phyloP scores from a whole-genome alignment of 2,888 invertebrate genomes.

The Chymomyza fuscimana region DNA sequence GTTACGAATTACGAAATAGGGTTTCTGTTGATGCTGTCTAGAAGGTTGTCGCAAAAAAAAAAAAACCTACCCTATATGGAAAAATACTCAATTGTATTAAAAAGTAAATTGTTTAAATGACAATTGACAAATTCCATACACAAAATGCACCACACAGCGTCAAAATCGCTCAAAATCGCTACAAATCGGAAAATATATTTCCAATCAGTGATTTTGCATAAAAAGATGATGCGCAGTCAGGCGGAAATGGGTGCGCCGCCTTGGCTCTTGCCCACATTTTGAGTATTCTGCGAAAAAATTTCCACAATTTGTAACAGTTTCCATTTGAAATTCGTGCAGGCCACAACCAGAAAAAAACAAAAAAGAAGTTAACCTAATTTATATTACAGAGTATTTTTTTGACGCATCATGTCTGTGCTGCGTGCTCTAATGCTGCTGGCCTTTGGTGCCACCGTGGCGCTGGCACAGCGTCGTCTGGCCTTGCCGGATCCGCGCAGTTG shows the following conservation, averaged over 20 bases:
- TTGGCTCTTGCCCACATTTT: neutral
- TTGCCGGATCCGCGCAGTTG: constrained; percentile 94
- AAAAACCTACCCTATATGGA: constrained; percentile 30
- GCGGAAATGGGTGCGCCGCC: constrained; percentile 61
- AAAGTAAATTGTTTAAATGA: constrained; percentile 41
- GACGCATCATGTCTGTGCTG: constrained; percentile 71
- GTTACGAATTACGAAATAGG: constrained; percentile 36
- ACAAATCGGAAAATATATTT: constrained; percentile 40
- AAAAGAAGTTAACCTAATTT: constrained; percentile 14
- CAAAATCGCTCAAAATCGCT: constrained; percentile 65
- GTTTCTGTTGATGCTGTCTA: constrained; percentile 1
- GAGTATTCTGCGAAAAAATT: neutral
- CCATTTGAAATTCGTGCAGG: constrained; percentile 10
- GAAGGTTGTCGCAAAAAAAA: constrained; percentile 23
- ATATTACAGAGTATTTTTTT: constrained; percentile 10
- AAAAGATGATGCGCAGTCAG: constrained; percentile 45
- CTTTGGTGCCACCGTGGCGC: constrained; percentile 84
- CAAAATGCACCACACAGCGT: constrained; percentile 32
- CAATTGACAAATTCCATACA: constrained; percentile 58
- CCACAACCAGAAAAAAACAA: constrained; percentile 7
- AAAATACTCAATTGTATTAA: constrained; percentile 67
- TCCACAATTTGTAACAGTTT: constrained; percentile 25
- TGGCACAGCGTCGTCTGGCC: constrained; percentile 91
- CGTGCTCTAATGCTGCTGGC: constrained; percentile 83
- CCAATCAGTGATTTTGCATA: constrained; percentile 69